Conservation (phyloP, 2,113 vertebrate species). For the Pseudonaja textilis region DNA sequence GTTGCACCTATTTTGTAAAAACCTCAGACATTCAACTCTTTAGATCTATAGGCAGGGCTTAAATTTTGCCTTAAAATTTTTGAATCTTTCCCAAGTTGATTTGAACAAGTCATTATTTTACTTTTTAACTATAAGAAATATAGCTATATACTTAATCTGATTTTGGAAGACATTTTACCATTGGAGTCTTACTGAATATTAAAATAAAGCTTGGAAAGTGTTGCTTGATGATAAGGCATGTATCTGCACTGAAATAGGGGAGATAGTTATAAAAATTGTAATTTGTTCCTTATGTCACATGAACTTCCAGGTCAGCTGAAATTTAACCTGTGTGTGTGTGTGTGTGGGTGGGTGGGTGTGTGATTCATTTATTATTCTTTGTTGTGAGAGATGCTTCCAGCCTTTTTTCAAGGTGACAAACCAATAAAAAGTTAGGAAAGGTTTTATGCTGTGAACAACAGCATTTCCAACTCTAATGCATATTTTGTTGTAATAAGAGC, state of each 20-base stretch:
- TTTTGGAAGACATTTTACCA: slow-evolving; percentile 25
- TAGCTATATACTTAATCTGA: slow-evolving; percentile 9
- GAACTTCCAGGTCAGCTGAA: not conserved
- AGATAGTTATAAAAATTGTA: slow-evolving; percentile 2
- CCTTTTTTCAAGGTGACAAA: slow-evolving; percentile 47
- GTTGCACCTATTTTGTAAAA: not conserved
- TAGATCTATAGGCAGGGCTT: not conserved
- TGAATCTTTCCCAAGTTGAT: not conserved
- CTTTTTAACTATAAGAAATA: not conserved
- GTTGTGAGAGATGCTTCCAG: slow-evolving; percentile 58
- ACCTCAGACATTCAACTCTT: not conserved
- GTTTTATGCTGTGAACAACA: slow-evolving; percentile 60
- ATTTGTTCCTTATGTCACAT: not conserved
- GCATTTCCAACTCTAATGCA: slow-evolving; percentile 57
- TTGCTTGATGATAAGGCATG: slow-evolving; percentile 19
- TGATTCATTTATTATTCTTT: slow-evolving; percentile 41
- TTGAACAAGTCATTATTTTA: not conserved
- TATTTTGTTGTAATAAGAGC: slow-evolving; percentile 44
- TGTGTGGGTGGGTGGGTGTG: not conserved
- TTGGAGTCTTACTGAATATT: slow-evolving; percentile 8
- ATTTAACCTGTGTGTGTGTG: not conserved
- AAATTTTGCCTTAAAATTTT: not conserved
- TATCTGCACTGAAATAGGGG: slow-evolving; percentile 1
- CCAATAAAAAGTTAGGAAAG: slow-evolving; percentile 56
- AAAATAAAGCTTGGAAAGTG: slow-evolving; percentile 28